Percentiles rank a stretch among this genome's conserved stretches.
These are phyloP conservation scores for Nasonia vitripennis DNA, from an alignment of 1,140 invertebrate species.

Conservation along the genomic window DNA sequence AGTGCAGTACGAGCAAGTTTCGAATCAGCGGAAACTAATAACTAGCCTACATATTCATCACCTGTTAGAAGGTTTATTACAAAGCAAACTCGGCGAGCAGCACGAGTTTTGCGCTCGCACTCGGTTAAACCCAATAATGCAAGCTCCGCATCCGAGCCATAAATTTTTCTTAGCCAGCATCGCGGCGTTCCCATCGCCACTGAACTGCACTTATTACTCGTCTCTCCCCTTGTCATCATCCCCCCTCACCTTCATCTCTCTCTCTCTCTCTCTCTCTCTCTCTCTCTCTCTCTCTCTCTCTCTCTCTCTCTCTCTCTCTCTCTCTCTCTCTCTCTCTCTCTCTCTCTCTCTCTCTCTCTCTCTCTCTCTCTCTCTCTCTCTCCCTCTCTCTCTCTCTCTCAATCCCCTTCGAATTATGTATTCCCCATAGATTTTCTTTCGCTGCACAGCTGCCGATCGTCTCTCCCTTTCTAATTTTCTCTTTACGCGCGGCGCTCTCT, in stretches of 20 bases:
- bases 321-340: not conserved
- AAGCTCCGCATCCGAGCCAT: not conserved
- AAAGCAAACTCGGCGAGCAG: too few relatives aligned
- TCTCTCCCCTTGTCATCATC: not conserved
- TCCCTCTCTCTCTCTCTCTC: too few relatives aligned
- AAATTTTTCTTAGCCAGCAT: not conserved
- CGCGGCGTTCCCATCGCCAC: not conserved
- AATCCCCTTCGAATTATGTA: not conserved
- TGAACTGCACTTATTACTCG: not conserved
- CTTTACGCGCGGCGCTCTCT: not conserved
- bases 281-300: too few relatives aligned
- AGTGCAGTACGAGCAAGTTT: too few relatives aligned
- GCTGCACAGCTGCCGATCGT: not conserved
- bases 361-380: not conserved
- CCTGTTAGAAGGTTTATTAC: too few relatives aligned
- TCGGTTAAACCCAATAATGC: not conserved
- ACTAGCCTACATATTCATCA: too few relatives aligned
- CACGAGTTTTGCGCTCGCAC: too few relatives aligned
- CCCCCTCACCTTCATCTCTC: not conserved
- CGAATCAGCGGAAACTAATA: too few relatives aligned
- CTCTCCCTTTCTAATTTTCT: constrained; percentile 29
- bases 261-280: not conserved
- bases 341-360: too few relatives aligned
- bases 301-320: too few relatives aligned
- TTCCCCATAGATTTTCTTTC: not conserved